Evolutionary conservation across 2,113 vertebrate genomes (phyloP).

Genomic region (Polypterus senegalus): DNA sequence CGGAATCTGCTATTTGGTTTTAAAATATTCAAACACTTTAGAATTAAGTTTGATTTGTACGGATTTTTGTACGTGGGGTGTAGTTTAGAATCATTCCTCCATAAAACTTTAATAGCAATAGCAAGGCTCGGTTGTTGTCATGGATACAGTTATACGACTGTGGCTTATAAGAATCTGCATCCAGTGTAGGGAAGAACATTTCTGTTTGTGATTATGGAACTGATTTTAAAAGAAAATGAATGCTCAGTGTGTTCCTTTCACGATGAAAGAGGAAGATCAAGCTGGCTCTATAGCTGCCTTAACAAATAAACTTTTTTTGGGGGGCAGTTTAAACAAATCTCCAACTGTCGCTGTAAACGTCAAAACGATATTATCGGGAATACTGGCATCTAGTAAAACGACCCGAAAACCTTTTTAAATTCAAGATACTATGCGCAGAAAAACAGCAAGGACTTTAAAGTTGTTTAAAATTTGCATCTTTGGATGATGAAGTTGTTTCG

Average conservation of each 20-base stretch:
- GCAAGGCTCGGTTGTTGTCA: slow-evolving; percentile 38
- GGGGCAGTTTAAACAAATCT: slow-evolving; percentile 20
- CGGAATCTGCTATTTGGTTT: no score
- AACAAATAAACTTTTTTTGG: neutral
- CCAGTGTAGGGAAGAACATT: slow-evolving; percentile 16
- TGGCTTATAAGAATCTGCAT: slow-evolving; percentile 20
- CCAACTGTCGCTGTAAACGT: slow-evolving; percentile 19
- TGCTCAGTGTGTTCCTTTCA: neutral
- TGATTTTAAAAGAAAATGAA: neutral
- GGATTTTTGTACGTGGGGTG: slow-evolving; percentile 2
- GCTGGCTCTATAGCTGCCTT: neutral
- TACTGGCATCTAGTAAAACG: no score
- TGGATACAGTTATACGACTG: slow-evolving; percentile 48
- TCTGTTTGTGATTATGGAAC: slow-evolving; percentile 24
- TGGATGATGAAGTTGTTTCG: neutral
- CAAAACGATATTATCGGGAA: slow-evolving; percentile 1
- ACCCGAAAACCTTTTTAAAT: no score
- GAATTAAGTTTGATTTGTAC: no score
- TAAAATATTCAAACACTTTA: no score
- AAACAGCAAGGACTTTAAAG: no score
- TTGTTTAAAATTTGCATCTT: neutral
- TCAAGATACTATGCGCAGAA: no score
- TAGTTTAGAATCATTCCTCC: slow-evolving; percentile 22
- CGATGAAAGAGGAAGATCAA: slow-evolving; percentile 1
- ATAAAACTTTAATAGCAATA: slow-evolving; percentile 48